Evolutionary conservation across 2,888 invertebrate genomes (phyloP), one percentile per base, ranked within the genome.

Genomic region (Sinohyriopsis cumingii): DNA sequence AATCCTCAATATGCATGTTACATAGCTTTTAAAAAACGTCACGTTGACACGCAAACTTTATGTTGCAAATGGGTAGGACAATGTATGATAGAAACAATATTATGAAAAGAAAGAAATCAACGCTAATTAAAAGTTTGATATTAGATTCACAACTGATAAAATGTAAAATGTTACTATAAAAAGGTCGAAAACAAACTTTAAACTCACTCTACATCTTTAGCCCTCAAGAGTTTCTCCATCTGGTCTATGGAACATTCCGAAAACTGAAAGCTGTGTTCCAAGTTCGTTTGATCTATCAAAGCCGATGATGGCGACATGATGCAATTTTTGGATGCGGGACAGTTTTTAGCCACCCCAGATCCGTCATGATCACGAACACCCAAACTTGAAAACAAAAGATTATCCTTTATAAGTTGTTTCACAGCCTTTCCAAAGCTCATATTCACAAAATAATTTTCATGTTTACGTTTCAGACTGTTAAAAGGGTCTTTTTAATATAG

Each of bases 241-340:
- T 82, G 82, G 22, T 68, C 60, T 24, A 79, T 70, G 15, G 82
- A 82, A 62, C 82, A 82, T 20, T 75, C 67, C 6, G 81, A 81
- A 66, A 82, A 82, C 20, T 78, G 79, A 59, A 82, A 82, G 67
- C 82, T 81, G 71, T 78, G 80, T 65, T 73, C 74, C 12, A 78
- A 75, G 53, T 81, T 82, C 18, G 68, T 73, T n/a, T 75, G 71
- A 64, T 79, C 78, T 25, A 82, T 81, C 19, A 82, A 73, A 22
- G 75, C 81, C 3, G 79, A 78, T 1, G 81, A 79, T 24, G 82
- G 81, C 1, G 82, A 79, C 82, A 82, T 82, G 22, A 82, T 80
- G 63, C 81, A 81, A 66, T 82, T 80, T 53, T 64, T 60, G 4
- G 77, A 77, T 7, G 79, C 72, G 28, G 80, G 77, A 59, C 82